phyloP scores from a whole-genome alignment of 2,113 vertebrate genomes.

The Crotalus viridis region DNA sequence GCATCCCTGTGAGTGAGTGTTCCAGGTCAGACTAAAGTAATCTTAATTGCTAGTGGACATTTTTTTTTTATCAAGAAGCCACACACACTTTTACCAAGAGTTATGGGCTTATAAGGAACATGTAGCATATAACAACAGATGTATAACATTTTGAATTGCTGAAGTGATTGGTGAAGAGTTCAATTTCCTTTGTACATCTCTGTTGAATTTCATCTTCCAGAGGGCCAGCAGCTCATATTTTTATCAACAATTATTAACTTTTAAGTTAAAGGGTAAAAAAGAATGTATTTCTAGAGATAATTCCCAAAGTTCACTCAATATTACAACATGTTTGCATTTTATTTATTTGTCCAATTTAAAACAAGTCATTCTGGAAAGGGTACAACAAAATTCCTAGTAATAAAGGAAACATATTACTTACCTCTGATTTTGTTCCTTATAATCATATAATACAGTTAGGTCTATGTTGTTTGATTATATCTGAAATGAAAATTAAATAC shows the following conservation, averaged over 20 bases:
- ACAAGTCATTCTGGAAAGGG: neutral
- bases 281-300: neutral
- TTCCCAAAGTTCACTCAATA: neutral
- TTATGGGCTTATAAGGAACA: slow-evolving; percentile 2
- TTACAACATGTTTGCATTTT: neutral
- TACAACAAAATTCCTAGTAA: neutral
- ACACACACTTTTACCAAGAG: neutral
- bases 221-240: neutral
- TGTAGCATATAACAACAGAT: neutral
- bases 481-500: neutral
- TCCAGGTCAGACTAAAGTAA: neutral
- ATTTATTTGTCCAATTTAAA: neutral
- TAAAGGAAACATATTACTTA: neutral
- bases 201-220: neutral
- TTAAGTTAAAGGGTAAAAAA: neutral
- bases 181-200: neutral
- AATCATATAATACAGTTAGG: neutral
- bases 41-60: neutral
- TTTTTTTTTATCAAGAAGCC: neutral
- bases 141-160: neutral
- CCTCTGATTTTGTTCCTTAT: neutral
- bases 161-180: neutral
- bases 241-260: neutral
- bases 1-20: neutral
- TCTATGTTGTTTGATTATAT: neutral